Percentiles rank a stretch among this genome's conserved stretches.
Evolutionary conservation across 64 coral and sea anemone species (phyloP).

Genomic region (Exaiptasia diaphana): DNA sequence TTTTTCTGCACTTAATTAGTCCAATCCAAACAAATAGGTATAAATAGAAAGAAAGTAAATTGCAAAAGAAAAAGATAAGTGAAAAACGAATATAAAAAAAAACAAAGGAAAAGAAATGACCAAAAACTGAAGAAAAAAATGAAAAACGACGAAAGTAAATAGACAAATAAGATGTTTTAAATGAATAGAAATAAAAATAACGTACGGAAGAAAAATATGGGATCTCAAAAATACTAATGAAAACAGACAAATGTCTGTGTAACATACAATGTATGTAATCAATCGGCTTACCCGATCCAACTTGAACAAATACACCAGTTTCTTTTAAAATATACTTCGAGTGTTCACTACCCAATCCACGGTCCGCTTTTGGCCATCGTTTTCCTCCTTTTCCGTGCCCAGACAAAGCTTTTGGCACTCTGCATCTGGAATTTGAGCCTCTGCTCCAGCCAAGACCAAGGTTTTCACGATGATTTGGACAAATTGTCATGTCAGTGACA

Average conservation of each 20-base stretch:
- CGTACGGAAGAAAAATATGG: too few species aligned
- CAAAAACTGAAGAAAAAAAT: too few species aligned
- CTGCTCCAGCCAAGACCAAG: constrained; percentile 1
- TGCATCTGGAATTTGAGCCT: background rate
- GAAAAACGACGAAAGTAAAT: too few species aligned
- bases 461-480: background rate
- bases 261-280: too few species aligned
- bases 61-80: background rate
- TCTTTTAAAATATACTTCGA: constrained; percentile 6
- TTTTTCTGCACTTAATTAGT: too few species aligned
- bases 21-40: too few species aligned
- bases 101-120: background rate
- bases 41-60: too few species aligned
- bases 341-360: background rate
- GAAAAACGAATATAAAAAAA: background rate
- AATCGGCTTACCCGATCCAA: constrained; percentile 30
- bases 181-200: too few species aligned
- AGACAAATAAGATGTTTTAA: too few species aligned
- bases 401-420: background rate
- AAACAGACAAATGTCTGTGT: too few species aligned
- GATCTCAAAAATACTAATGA: too few species aligned
- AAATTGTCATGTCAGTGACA: background rate
- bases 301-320: background rate
- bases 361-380: constrained; percentile 13
- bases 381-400: background rate